Evolutionary conservation across 1,140 invertebrate species (phyloP), one percentile per base, ranked within the genome.

Genomic region (Acromyrmex charruanus): DNA sequence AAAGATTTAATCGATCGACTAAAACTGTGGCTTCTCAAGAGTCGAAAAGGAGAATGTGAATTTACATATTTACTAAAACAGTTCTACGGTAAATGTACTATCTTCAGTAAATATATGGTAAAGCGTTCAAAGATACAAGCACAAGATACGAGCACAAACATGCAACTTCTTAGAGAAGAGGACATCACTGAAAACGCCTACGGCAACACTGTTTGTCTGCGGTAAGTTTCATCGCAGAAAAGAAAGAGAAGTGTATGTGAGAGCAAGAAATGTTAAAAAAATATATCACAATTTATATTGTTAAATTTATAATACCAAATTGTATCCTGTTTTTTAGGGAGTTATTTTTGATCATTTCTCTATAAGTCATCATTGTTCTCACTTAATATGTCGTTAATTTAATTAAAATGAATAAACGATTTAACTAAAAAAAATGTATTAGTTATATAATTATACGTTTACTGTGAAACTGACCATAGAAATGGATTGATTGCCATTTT

Each of bases 101-200:
- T 79, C 82, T 39, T 28, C 31, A 39, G 74, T 77, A 85, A 85
- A 85, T 63, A 85, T 35, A 79, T 25, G 39, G 55, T n/a, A 25
- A 35, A 51, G 28, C 69, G 69, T 51, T 84, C 69, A 84, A 84
- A 84, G 80, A 84, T 84, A 84, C 69, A 25, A 25, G 25, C 25
- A 25, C 25, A 25, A 25, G 25, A 25, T 25, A 55, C 68, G 68
- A 74, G 68, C 82, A 61, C 82, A 85, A 85, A 84, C 68, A 55
- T 49, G 68, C 39, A 82, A 82, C 80, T 84, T 84, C 80, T 75
- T 84, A 61, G 69, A 35, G 80, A 82, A 82, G 66, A 84, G 69
- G 39, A 75, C 55, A 74, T 84, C 44, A 44, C 9, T 31, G 9
- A 3, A 61, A 21, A 61, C 69, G 80, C 69, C 80, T 75, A 71